Percentiles rank a stretch among this genome's conserved stretches.
Evolutionary conservation across 2,888 invertebrate species (phyloP).

Genomic region (Aethes cnicana): DNA sequence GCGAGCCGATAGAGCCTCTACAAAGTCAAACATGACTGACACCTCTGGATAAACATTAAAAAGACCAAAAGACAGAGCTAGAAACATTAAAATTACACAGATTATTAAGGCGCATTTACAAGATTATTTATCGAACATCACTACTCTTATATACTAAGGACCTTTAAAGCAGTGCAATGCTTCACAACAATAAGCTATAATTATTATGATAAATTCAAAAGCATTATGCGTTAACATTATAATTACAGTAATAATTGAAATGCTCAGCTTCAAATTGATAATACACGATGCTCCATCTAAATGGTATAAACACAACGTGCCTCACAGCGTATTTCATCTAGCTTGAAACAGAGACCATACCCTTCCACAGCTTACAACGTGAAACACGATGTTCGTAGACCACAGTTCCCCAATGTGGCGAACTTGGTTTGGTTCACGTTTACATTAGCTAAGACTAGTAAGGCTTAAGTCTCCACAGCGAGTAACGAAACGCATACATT

Average conservation of each 20-base stretch:
- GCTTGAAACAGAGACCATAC: background rate
- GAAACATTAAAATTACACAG: conserved; percentile 53
- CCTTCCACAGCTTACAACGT: conserved; percentile 4
- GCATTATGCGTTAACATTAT: conserved; percentile 35
- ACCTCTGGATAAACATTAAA: conserved; percentile 47
- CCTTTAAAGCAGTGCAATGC: conserved; percentile 61
- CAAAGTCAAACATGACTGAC: conserved; percentile 15
- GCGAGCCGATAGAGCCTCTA: conserved; percentile 33
- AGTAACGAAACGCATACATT: conserved; percentile 4
- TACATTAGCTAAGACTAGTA: conserved; percentile 22
- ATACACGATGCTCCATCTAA: conserved; percentile 3
- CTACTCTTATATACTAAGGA: conserved; percentile 56
- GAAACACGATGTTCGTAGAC: conserved; percentile 3
- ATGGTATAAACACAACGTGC: background rate
- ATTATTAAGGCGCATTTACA: conserved; percentile 66
- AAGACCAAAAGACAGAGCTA: conserved; percentile 51
- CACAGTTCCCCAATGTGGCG: background rate
- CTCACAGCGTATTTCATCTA: background rate
- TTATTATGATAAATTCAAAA: conserved; percentile 40
- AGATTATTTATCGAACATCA: conserved; percentile 56
- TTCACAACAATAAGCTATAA: conserved; percentile 56
- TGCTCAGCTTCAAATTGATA: conserved; percentile 3
- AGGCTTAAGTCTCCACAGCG: conserved; percentile 25
- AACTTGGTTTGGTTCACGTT: conserved; percentile 2
- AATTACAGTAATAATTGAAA: conserved; percentile 33